Evolutionary conservation across 2,113 vertebrate genomes (phyloP).

Genomic region (Oncorhynchus mykiss): DNA sequence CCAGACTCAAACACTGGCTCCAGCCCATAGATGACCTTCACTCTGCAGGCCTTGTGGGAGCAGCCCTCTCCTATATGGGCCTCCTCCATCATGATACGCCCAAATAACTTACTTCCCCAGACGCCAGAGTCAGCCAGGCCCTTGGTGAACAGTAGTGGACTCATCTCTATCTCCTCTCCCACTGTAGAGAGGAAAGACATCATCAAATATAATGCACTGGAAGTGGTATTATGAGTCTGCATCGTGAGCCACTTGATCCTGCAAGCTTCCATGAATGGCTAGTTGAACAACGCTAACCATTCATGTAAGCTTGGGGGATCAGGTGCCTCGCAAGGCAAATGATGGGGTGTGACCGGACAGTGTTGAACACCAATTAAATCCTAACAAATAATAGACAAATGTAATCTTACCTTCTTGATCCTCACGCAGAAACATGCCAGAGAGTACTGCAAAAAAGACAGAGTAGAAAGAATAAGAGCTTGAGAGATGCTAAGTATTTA

Average conservation of each 20-base stretch:
- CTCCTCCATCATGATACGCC: slow-evolving; percentile 86
- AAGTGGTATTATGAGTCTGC: too few species aligned
- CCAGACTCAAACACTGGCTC: slow-evolving; percentile 94
- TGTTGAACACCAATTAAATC: background rate
- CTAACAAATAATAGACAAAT: background rate
- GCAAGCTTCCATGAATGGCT: too few species aligned
- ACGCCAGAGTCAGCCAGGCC: slow-evolving; percentile 86
- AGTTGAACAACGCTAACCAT: too few species aligned
- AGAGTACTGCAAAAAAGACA: slow-evolving; percentile 75
- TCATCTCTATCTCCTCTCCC: slow-evolving; percentile 98
- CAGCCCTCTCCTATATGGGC: slow-evolving; percentile 69
- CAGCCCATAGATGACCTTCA: slow-evolving; percentile 92
- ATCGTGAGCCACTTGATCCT: too few species aligned
- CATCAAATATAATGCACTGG: background rate
- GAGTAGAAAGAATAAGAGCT: slow-evolving; percentile 8
- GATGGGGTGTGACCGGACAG: too few species aligned
- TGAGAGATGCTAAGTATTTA: background rate
- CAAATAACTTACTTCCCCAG: slow-evolving; percentile 94
- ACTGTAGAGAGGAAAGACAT: slow-evolving; percentile 68
- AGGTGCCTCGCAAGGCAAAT: too few species aligned
- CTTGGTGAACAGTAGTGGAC: slow-evolving; percentile 90
- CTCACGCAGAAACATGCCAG: slow-evolving; percentile 82
- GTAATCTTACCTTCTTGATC: slow-evolving; percentile 85
- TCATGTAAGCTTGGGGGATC: too few species aligned
- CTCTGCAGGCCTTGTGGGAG: slow-evolving; percentile 84